These are phyloP conservation scores for Mythimna lalbum DNA, from an alignment of 2,888 invertebrate genomes.

Conservation along the genomic window DNA sequence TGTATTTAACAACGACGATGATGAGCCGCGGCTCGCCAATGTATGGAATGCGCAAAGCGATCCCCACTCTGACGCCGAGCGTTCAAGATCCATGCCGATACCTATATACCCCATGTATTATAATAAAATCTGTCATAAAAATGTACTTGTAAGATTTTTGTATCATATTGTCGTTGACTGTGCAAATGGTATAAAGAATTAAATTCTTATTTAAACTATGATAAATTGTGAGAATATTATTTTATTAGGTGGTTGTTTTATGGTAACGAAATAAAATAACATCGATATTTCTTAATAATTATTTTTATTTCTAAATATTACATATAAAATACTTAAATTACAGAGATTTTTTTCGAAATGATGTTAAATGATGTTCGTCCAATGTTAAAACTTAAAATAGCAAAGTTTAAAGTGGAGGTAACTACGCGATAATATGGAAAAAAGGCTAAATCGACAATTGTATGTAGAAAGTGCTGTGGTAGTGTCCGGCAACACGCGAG, in stretches of 20 bases:
- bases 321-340: slow-evolving; percentile 78
- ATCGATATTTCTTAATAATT: slow-evolving; percentile 64
- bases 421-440: slow-evolving; percentile 20
- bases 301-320: slow-evolving; percentile 79
- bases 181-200: slow-evolving; percentile 14
- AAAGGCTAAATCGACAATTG: slow-evolving; percentile 24
- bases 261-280: slow-evolving; percentile 60
- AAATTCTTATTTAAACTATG: slow-evolving; percentile 31
- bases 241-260: slow-evolving; percentile 44
- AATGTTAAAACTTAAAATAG: slow-evolving; percentile 42
- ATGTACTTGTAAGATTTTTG: slow-evolving; percentile 12
- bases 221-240: slow-evolving; percentile 39
- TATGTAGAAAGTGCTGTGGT: slow-evolving; percentile 6
- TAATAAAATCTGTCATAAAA: background rate
- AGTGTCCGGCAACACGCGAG: slow-evolving; percentile 19
- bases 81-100: too few relatives aligned
- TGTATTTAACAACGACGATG: too few relatives aligned
- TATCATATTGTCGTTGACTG: slow-evolving; percentile 32
- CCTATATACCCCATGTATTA: background rate
- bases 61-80: too few relatives aligned
- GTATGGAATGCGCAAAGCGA: too few relatives aligned
- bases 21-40: too few relatives aligned
- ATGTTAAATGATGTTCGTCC: slow-evolving; percentile 38
- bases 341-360: slow-evolving; percentile 57
- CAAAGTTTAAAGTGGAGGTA: slow-evolving; percentile 46